Conservation (phyloP, 2,797 vertebrate species). For the Semotilus atromaculatus region DNA sequence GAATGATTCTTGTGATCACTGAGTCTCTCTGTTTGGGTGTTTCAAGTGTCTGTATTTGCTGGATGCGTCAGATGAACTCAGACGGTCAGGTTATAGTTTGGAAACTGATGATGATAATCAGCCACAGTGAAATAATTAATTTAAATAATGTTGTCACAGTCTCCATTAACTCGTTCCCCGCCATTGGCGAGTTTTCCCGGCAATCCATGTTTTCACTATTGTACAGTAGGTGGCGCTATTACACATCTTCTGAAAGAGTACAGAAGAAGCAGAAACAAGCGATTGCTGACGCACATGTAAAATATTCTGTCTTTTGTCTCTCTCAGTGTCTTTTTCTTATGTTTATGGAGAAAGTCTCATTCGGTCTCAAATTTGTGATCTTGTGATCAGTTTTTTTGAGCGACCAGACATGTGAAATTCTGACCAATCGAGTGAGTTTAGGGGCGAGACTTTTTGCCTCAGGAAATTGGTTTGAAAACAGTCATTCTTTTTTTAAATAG, state of each 20-base stretch:
- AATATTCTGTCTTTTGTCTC: no score
- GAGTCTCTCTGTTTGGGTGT: not conserved
- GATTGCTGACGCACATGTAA: no score
- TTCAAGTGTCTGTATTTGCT: not conserved
- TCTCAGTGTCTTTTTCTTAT: not conserved
- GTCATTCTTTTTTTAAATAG: not conserved
- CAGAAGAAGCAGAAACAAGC: no score
- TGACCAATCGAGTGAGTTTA: not conserved
- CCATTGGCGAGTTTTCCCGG: not conserved
- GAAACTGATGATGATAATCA: conserved; percentile 1
- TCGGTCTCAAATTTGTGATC: not conserved
- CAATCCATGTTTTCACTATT: not conserved
- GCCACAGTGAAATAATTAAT: not conserved
- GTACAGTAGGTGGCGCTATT: no score
- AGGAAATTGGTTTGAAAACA: not conserved
- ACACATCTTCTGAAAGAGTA: no score
- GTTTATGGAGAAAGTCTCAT: not conserved
- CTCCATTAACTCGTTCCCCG: not conserved
- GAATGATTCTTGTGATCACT: not conserved
- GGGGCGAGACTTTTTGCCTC: not conserved
- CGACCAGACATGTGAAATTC: not conserved
- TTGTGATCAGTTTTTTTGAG: not conserved
- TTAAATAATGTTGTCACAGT: not conserved
- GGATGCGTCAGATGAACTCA: not conserved
- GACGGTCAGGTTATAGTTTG: not conserved